phyloP scores from a whole-genome alignment of 2,797 vertebrate species.

The Sebastolobus altivelis region DNA sequence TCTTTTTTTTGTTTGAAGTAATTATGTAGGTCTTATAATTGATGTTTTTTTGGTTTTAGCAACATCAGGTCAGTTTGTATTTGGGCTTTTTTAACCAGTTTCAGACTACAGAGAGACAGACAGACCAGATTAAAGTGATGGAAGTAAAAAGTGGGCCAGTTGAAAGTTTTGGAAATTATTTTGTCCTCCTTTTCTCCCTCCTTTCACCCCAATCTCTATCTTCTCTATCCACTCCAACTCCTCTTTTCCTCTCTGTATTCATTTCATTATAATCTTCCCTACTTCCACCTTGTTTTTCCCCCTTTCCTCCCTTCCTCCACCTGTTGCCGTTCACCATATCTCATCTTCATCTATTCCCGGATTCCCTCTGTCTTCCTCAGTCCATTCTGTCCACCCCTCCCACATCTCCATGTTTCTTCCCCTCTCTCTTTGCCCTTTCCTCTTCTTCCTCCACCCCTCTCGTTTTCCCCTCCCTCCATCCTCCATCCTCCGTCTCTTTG shows the following conservation, averaged over 20 bases:
- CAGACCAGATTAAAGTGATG: not conserved
- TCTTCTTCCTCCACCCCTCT: not conserved
- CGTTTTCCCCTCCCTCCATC: not conserved
- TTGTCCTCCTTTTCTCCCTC: constrained; percentile 42
- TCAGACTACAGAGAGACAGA: not conserved
- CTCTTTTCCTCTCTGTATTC: constrained; percentile 4
- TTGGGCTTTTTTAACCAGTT: not conserved
- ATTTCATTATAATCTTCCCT: constrained; percentile 6
- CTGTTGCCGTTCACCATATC: constrained; percentile 33
- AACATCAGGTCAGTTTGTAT: not conserved
- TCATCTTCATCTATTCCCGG: constrained; percentile 10
- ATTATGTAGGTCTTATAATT: not conserved
- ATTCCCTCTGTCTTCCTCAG: constrained; percentile 4
- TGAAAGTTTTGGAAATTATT: constrained; percentile 5
- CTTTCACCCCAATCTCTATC: constrained; percentile 30
- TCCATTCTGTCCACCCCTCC: not conserved
- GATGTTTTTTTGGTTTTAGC: not conserved
- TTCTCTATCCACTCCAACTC: not conserved
- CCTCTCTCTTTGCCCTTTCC: constrained; percentile 9
- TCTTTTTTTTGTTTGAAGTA: constrained; percentile 14
- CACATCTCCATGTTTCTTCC: not conserved
- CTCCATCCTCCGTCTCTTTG: constrained; percentile 36
- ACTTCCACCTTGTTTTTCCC: not conserved
- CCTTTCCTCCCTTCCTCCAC: constrained; percentile 22
- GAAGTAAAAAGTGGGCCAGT: constrained; percentile 14